These are phyloP conservation scores for Falco concolor DNA, from an alignment of 2,797 vertebrate species.

Conservation along the genomic window DNA sequence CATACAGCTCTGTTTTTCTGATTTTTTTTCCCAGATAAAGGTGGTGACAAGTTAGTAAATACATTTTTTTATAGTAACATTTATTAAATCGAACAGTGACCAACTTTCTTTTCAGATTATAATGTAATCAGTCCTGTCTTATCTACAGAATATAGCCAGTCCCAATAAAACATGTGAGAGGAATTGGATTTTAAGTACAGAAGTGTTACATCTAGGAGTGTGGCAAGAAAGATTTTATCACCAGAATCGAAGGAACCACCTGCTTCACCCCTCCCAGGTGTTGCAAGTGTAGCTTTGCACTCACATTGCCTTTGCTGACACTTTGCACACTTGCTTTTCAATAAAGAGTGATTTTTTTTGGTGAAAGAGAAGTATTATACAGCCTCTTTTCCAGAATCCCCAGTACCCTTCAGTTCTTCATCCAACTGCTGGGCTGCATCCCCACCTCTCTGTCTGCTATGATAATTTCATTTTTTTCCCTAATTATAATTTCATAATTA, in stretches of 20 bases:
- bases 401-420: background rate
- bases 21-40: background rate
- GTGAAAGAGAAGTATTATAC: background rate
- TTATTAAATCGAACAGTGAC: background rate
- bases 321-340: fast-evolving
- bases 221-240: background rate
- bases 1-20: background rate
- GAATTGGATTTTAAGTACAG: background rate
- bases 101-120: background rate
- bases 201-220: background rate
- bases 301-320: background rate
- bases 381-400: background rate
- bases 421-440: background rate
- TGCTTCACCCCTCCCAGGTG: background rate
- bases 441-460: background rate
- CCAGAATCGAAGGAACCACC: background rate
- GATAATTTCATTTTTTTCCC: background rate
- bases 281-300: background rate
- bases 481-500: background rate
- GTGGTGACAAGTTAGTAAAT: background rate
- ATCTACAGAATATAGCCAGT: background rate
- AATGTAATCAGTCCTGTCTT: background rate
- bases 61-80: background rate
- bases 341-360: background rate
- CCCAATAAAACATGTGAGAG: background rate